Evolutionary conservation across 1,140 invertebrate genomes (phyloP), one percentile per base, ranked within the genome.

Genomic region (Harlomillsia oculata): DNA sequence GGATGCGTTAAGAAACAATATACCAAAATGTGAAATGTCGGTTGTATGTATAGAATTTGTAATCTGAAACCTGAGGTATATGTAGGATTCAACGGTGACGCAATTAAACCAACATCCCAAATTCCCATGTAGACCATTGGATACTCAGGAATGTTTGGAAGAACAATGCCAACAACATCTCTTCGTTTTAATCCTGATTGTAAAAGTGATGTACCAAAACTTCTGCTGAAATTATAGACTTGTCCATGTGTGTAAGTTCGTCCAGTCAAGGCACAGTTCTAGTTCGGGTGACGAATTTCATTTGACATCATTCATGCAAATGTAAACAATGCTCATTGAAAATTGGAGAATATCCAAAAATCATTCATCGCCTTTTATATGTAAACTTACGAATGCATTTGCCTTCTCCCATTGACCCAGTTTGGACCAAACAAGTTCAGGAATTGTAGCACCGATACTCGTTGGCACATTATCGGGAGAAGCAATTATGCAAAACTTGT

Each of bases 71-170:
- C 18, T 13, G 18, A 45, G 11, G 18, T 91, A 66, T 89, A 92
- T 36, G 81, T 68, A 2, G 87, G 84, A 74, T 91, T 93, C 1
- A 86, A 74, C 0, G 86, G 82, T 8, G 86, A 87, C 2, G 84
- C 76, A 4, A 80, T 66, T 0, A 83, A 23, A 26, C 45, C 49
- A 3, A 44, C 50, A 3, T 44, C 50, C 36, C 40, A 46, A 29
- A 43, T 37, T 18, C 40, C 60, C 6, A 56, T 20, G 13, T 29
- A 21, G 13, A 44, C 48, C 16, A 52, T 44, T 9, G 53, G 34
- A 46, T 36, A 60, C 46, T 60, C 52, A 4, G 59, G 52, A n/a
- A 53, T 23, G 30, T 53, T 57, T 1, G 52, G 36, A 4, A 56
- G 14, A 21, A 41, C n/a, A 9, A 55, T n/a, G 13, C 8, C 36